Evolutionary conservation across 1,140 invertebrate species (phyloP).

Genomic region (Camponotus floridanus): DNA sequence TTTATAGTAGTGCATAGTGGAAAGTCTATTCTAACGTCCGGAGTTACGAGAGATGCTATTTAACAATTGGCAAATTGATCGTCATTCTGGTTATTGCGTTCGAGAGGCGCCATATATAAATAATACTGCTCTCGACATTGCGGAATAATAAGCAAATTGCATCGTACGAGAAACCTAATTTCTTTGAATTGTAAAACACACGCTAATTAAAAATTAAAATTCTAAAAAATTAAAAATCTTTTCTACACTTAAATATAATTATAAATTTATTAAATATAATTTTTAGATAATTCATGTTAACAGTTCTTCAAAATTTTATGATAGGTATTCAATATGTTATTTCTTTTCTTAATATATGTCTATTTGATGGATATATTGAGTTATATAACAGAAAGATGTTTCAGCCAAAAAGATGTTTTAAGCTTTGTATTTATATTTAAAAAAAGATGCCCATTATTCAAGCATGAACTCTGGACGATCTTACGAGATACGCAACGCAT

Average conservation of each 20-base stretch:
- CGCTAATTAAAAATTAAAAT: neutral
- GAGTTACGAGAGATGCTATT: conserved; percentile 71
- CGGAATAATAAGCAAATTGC: conserved; percentile 70
- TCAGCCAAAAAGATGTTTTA: neutral
- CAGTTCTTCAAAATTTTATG: neutral
- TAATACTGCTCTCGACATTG: conserved; percentile 63
- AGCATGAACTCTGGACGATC: neutral
- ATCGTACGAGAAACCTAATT: conserved; percentile 59
- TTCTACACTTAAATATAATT: neutral
- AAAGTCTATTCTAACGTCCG: conserved; percentile 60
- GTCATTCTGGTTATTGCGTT: conserved; percentile 61
- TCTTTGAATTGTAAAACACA: neutral
- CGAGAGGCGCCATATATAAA: conserved; percentile 74
- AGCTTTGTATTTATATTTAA: neutral
- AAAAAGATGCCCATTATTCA: neutral
- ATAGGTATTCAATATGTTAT: neutral
- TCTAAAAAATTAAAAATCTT: neutral
- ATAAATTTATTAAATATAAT: neutral
- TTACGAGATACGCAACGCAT: conserved; percentile 18
- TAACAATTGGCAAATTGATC: conserved; percentile 69
- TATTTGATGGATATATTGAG: neutral
- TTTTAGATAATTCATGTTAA: neutral
- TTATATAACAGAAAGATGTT: no score
- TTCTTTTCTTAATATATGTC: neutral
- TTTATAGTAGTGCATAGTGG: conserved; percentile 41